phyloP scores from a whole-genome alignment of 2,113 vertebrate species.

The Tragelaphus scriptus region DNA sequence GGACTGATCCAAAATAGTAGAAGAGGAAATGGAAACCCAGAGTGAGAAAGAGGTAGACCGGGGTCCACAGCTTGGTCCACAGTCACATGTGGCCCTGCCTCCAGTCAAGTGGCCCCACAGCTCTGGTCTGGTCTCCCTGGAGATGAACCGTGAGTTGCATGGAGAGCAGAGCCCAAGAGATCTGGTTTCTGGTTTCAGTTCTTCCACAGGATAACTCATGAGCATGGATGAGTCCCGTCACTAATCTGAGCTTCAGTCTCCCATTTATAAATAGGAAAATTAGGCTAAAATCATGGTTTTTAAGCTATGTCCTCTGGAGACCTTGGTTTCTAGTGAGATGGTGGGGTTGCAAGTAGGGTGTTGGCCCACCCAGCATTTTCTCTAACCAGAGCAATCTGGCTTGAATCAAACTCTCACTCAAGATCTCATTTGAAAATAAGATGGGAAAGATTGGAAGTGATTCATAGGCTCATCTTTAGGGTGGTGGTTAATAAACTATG shows the following conservation, averaged over 20 bases:
- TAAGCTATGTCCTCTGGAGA: neutral
- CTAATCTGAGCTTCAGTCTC: neutral
- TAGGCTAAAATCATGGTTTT: neutral
- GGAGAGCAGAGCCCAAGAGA: neutral
- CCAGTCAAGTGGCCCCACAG: no score
- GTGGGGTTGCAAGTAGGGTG: rapidly evolving
- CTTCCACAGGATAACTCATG: neutral
- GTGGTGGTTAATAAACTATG: neutral
- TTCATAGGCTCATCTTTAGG: neutral
- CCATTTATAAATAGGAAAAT: neutral
- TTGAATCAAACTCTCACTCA: neutral
- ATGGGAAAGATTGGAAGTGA: neutral
- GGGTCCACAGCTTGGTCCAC: rapidly evolving
- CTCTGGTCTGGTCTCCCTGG: neutral
- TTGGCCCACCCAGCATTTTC: neutral
- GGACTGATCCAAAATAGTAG: neutral
- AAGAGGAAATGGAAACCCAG: neutral
- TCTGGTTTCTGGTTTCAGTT: neutral
- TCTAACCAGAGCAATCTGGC: neutral
- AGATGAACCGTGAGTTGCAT: neutral
- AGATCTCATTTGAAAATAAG: neutral
- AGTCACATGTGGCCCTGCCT: neutral
- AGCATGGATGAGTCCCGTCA: neutral
- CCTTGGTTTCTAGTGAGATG: neutral
- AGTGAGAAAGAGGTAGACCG: neutral